Base-by-base conservation (phyloP, 2,888 invertebrate genomes). In the Fabriciana adippe region DNA sequence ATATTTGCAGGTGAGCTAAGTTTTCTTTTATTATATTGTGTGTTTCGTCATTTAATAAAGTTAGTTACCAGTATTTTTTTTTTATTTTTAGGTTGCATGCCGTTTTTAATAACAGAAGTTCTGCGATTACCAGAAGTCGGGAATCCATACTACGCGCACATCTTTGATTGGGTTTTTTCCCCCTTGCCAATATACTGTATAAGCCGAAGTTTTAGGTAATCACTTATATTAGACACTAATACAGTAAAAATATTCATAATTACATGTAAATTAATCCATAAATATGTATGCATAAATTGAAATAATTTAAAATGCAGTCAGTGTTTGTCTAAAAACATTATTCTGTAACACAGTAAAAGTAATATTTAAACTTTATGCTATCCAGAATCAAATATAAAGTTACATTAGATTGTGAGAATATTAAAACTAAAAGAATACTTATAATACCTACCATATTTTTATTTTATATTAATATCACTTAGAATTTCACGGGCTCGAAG, bases 141-240 rank as follows among this genome's bases (percentile, higher is more conserved):
- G 45, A 93, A 95, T 70, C 89, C 93, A 67, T 86, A 95, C 68
- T 93, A 95, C 48, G 95, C 96, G 0, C 82, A 94, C 65, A 77
- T 90, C 13, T 89, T 97, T 59, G 95, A 96, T 78, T 95, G 95
- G 95, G 80, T 96, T 62, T 96, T 97, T 82, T 89, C 96, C 56
- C 81, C 94, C 3, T 92, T 96, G 63, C 97, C 97, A 0, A 95
- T 96, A 71, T 92, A 92, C 79, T 90, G 90, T 74, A 80, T 92
- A 59, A 85, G 91, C 78, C 81, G 91, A 76, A 88, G 92, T 81
- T 90, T 92, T 73, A 89, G 89, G 92, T 91, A 82, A 76, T 65
- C 66, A 60, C 26, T 21, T 4, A 18, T 48, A 48, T n/a, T 1
- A 48, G n/a, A 11, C 13, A n/a, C n/a, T n/a, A 50, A n/a, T n/a